Evolutionary conservation across 1,140 invertebrate genomes (phyloP).

Genomic region (Drosophila subpulchrella): DNA sequence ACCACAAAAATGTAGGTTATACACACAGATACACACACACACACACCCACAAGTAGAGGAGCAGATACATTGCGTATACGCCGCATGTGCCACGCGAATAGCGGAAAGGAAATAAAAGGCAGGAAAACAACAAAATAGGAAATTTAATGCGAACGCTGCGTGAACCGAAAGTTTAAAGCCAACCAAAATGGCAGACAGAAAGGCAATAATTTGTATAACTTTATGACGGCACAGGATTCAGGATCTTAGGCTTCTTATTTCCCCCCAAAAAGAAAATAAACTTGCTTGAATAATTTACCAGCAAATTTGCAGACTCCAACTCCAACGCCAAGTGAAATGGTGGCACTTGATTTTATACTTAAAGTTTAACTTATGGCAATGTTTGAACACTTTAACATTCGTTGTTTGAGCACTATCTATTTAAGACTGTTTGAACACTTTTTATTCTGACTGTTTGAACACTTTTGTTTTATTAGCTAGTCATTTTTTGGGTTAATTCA

Average conservation of each 20-base stretch:
- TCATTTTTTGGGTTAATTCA: conserved; percentile 9
- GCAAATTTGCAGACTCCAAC: conserved; percentile 41
- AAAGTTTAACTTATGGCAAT: conserved; percentile 25
- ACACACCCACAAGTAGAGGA: conserved; percentile 24
- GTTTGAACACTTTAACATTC: conserved; percentile 5
- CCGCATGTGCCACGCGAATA: conserved; percentile 40
- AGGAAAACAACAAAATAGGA: conserved; percentile 60
- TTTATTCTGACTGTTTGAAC: conserved; percentile 6
- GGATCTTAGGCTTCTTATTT: conserved; percentile 4
- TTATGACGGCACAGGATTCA: conserved; percentile 42
- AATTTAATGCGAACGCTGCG: conserved; percentile 53
- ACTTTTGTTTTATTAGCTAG: neutral
- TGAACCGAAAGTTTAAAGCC: conserved; percentile 61
- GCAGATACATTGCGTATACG: conserved; percentile 60
- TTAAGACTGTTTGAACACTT: conserved; percentile 5
- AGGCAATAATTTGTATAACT: conserved; percentile 54
- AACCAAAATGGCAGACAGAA: conserved; percentile 26
- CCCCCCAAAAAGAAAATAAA: conserved; percentile 24
- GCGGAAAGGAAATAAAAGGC: conserved; percentile 38
- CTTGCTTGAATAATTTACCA: conserved; percentile 64
- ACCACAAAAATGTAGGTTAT: conserved; percentile 60
- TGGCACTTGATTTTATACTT: conserved; percentile 18
- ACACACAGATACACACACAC: conserved; percentile 29
- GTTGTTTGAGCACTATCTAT: neutral
- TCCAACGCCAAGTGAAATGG: conserved; percentile 16